phyloP scores from a whole-genome alignment of 2,797 vertebrate species.

The Pipistrellus nathusii region DNA sequence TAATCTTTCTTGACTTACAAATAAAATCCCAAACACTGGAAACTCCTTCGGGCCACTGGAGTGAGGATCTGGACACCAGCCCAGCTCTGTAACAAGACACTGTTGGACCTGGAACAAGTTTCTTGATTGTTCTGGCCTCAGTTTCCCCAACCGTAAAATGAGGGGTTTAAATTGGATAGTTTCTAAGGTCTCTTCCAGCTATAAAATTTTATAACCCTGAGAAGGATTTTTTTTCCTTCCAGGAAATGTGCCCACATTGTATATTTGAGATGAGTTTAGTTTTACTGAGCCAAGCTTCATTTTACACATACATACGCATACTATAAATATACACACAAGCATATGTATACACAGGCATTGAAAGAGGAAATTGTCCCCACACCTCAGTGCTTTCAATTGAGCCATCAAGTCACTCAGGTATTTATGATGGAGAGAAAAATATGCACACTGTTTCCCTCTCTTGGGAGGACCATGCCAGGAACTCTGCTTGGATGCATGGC shows the following conservation, averaged over 20 bases:
- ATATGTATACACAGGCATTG: conserved; percentile 51
- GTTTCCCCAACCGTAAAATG: conserved; percentile 50
- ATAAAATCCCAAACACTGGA: neutral
- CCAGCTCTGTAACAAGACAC: neutral
- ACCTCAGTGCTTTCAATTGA: conserved; percentile 80
- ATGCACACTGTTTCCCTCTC: conserved; percentile 68
- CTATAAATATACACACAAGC: conserved; percentile 74
- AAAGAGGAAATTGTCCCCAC: conserved; percentile 75
- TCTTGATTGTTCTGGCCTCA: conserved; percentile 30
- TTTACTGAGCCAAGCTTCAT: conserved; percentile 55
- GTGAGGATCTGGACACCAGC: neutral
- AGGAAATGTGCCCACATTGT: conserved; percentile 69
- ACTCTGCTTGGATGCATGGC: conserved; percentile 4
- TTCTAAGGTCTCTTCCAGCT: conserved; percentile 51
- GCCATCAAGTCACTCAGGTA: conserved; percentile 77
- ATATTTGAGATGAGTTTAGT: conserved; percentile 71
- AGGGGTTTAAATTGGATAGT: neutral
- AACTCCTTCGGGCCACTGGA: neutral
- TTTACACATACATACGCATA: conserved; percentile 24
- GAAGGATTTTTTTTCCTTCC: conserved; percentile 57
- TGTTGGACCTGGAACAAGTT: neutral
- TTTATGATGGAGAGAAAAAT: conserved; percentile 79
- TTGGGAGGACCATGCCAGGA: conserved; percentile 48
- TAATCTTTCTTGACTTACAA: neutral
- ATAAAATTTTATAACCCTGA: conserved; percentile 66